These are phyloP conservation scores for Erpobdella octoculata DNA, from an alignment of 2,888 invertebrate species.

Conservation along the genomic window DNA sequence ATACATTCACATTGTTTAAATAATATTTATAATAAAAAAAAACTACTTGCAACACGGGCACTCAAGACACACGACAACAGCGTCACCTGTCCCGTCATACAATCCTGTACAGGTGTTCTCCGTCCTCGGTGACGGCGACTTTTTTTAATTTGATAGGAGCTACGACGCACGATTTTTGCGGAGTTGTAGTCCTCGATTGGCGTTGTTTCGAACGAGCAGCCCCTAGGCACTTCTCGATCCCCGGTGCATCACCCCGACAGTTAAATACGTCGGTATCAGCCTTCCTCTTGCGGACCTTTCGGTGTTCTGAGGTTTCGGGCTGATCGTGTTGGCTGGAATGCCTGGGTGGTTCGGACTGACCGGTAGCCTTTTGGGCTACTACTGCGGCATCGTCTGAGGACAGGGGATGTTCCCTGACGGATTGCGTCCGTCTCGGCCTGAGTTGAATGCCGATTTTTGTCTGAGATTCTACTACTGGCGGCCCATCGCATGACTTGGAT, in stretches of 20 bases:
- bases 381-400: neutral
- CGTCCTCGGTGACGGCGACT: neutral
- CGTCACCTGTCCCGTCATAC: no score
- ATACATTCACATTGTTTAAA: no score
- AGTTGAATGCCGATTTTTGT: neutral
- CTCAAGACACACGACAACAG: no score
- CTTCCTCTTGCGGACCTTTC: neutral
- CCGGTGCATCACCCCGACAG: neutral
- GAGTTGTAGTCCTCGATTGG: neutral
- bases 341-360: neutral
- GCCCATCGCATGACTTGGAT: neutral
- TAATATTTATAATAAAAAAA: no score
- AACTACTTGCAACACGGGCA: no score
- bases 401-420: neutral
- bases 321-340: neutral
- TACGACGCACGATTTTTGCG: neutral
- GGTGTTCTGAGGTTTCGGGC: no score
- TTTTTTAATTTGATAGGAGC: neutral
- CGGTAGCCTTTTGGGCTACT: neutral
- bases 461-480: neutral
- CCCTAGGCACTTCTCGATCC: neutral
- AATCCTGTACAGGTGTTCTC: slow-evolving; percentile 10
- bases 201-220: neutral
- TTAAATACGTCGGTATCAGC: no score
- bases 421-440: neutral